A percentile compares a stretch with the other conserved stretches of the same genome.
Conservation (phyloP, 2,888 invertebrate genomes). For the Scelioninae gen. 1 region DNA sequence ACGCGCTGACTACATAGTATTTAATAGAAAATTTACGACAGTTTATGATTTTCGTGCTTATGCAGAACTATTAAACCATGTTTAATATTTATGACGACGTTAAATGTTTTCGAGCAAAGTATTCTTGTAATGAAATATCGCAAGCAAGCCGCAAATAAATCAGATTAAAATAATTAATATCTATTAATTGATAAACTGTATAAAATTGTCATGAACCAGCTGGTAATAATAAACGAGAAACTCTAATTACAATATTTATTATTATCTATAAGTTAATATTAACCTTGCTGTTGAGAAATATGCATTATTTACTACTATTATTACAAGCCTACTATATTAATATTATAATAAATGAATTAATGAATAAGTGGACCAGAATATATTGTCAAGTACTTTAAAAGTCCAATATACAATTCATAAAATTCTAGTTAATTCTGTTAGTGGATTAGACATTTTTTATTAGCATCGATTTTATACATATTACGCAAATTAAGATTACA, state of each 20-base stretch:
- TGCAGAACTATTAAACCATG: no score
- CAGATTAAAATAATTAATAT: constrained; percentile 20
- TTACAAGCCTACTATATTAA: constrained; percentile 10
- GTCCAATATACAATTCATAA: constrained; percentile 5
- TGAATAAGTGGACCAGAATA: constrained; percentile 12
- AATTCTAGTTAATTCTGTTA: background rate
- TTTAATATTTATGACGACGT: constrained; percentile 1
- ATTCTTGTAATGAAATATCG: constrained; percentile 5
- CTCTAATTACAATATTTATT: constrained; percentile 17
- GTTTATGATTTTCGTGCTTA: no score
- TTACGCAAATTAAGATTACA: background rate
- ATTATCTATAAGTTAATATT: constrained; percentile 18
- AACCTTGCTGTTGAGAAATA: constrained; percentile 18
- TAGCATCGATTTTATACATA: constrained; percentile 13
- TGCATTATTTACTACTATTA: constrained; percentile 43
- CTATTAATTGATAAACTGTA: constrained; percentile 7
- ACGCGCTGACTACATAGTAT: no score
- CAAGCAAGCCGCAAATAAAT: constrained; percentile 9
- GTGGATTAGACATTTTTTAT: constrained; percentile 4
- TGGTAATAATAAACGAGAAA: constrained; percentile 33
- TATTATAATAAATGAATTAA: background rate
- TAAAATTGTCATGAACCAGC: constrained; percentile 13
- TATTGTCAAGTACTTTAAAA: background rate
- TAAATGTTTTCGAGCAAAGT: constrained; percentile 29
- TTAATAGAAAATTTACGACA: no score